These are phyloP conservation scores for Apogon hyalosoma DNA, from an alignment of 2,797 vertebrate species.

Conservation along the genomic window DNA sequence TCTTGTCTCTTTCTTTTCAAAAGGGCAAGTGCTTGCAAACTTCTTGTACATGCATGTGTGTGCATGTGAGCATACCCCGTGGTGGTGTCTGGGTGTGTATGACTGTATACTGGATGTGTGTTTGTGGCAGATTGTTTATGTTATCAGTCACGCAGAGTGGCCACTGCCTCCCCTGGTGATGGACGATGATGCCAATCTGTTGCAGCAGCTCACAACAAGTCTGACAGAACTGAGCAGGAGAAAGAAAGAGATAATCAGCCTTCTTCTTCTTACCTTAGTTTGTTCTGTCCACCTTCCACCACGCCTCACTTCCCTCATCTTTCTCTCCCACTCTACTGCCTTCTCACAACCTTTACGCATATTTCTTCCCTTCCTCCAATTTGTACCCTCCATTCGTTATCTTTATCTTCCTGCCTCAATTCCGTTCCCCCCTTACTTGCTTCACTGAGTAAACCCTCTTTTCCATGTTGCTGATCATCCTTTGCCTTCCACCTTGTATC, in stretches of 20 bases:
- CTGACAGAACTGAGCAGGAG: slow-evolving; percentile 49
- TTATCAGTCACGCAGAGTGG: slow-evolving; percentile 62
- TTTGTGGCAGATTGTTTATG: slow-evolving; percentile 42
- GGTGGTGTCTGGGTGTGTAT: slow-evolving; percentile 3
- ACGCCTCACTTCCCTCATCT: too few relatives aligned
- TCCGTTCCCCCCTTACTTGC: not conserved
- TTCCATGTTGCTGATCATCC: slow-evolving; percentile 4
- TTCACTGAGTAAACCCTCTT: slow-evolving; percentile 2
- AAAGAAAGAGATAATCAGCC: slow-evolving; percentile 16
- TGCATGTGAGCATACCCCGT: not conserved
- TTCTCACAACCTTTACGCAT: not conserved
- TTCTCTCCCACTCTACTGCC: not conserved
- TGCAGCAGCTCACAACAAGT: slow-evolving; percentile 51
- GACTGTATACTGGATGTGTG: slow-evolving; percentile 10
- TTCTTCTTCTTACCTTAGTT: not conserved
- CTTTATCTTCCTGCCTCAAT: not conserved
- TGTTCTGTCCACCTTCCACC: too few relatives aligned
- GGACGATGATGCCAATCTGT: slow-evolving; percentile 63
- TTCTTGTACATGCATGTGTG: slow-evolving; percentile 5
- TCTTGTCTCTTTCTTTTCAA: slow-evolving; percentile 55
- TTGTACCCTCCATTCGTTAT: not conserved
- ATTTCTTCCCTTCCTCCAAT: not conserved
- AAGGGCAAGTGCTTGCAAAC: slow-evolving; percentile 52
- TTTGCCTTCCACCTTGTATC: not conserved
- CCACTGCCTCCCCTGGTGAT: slow-evolving; percentile 62